A percentile compares a stretch with the other conserved stretches of the same genome.
Evolutionary conservation across 2,113 vertebrate genomes (phyloP).

Genomic region (Choloepus hoffmanni): DNA sequence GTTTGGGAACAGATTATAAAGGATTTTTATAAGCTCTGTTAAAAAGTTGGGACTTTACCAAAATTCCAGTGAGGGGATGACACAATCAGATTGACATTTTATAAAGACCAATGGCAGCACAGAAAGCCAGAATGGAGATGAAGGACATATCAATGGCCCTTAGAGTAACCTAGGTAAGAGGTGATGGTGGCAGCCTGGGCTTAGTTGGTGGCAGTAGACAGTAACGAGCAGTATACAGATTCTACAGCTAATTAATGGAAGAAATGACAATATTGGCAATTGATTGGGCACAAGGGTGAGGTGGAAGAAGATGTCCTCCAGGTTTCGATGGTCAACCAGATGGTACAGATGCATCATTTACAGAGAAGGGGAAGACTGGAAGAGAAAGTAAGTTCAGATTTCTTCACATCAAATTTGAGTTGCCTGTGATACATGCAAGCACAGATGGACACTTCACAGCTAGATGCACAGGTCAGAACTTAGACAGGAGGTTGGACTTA

Average conservation of each 20-base stretch:
- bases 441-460: not conserved
- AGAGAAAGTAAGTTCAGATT: not conserved
- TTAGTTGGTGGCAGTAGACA: not conserved
- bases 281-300: fast-evolving
- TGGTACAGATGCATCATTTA: not conserved
- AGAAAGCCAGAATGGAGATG: not conserved
- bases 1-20: slow-evolving; percentile 14
- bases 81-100: not conserved
- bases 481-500: not conserved
- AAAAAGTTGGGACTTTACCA: slow-evolving; percentile 1
- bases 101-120: not conserved
- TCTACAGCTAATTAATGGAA: not conserved
- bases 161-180: not conserved
- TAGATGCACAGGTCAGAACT: not conserved
- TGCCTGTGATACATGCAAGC: not conserved
- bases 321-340: not conserved
- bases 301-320: not conserved
- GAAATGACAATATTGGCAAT: not conserved
- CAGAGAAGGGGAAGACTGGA: not conserved
- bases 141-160: not conserved
- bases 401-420: not conserved
- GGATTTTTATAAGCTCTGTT: not conserved
- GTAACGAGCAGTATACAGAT: not conserved
- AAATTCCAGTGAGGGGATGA: not conserved
- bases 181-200: not conserved